Percentiles rank a stretch among this genome's conserved stretches.
phyloP scores from a whole-genome alignment of 2,888 invertebrate genomes.

The Operophtera brumata region DNA sequence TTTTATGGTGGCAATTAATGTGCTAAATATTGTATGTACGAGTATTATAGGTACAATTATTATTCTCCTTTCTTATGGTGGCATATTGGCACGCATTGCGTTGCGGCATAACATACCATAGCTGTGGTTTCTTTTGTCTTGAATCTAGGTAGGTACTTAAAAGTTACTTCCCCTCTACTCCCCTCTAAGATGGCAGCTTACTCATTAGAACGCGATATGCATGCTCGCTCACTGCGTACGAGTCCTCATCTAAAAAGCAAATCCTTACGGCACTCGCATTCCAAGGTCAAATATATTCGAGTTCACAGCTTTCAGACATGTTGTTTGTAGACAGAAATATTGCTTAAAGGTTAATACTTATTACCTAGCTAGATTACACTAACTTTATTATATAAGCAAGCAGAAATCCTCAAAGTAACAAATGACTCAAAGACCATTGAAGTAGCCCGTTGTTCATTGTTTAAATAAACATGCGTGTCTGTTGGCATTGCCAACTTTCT shows the following conservation, averaged over 20 bases:
- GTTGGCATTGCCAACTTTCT: constrained; percentile 26
- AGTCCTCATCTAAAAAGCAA: constrained; percentile 22
- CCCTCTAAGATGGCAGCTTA: neutral
- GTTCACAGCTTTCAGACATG: constrained; percentile 7
- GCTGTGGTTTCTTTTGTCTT: constrained; percentile 15
- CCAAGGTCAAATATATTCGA: constrained; percentile 21
- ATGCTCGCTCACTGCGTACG: constrained; percentile 5
- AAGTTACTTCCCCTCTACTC: constrained; percentile 12
- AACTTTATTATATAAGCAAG: constrained; percentile 5
- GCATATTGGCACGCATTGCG: constrained; percentile 5
- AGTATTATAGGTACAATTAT: neutral
- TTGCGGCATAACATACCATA: neutral
- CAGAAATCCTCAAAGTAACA: neutral
- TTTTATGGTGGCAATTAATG: neutral
- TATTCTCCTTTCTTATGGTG: neutral
- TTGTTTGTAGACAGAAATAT: neutral
- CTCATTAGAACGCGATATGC: constrained; percentile 15
- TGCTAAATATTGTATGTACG: neutral
- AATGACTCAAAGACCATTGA: constrained; percentile 5
- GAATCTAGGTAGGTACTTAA: neutral
- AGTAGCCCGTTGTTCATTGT: constrained; percentile 13
- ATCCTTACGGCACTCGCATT: constrained; percentile 16
- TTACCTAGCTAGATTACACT: too few species aligned
- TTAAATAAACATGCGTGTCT: constrained; percentile 3
- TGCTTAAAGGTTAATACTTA: too few species aligned